A percentile compares a stretch with the other conserved stretches of the same genome.
Conservation (phyloP, 2,888 invertebrate genomes). For the Xylophagus ater region DNA sequence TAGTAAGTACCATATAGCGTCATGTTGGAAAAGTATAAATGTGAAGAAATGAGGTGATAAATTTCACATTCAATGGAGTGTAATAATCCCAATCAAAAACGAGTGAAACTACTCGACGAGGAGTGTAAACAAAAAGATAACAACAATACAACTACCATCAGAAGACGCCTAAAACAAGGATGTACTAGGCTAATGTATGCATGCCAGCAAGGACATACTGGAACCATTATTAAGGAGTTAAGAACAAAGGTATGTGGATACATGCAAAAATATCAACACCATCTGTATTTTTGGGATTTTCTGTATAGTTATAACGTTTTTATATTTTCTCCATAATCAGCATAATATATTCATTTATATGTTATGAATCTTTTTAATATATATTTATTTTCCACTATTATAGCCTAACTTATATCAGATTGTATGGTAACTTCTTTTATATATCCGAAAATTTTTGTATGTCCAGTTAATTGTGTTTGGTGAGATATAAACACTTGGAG, state of each 20-base stretch:
- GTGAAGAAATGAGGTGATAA: slow-evolving; percentile 15
- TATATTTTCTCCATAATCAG: not conserved
- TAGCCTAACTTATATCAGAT: no score
- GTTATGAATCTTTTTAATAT: no score
- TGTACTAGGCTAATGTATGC: slow-evolving; percentile 85
- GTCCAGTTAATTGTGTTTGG: no score
- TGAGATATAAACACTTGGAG: no score
- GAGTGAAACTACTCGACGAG: slow-evolving; percentile 11
- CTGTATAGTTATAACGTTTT: not conserved
- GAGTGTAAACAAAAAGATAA: slow-evolving; percentile 10
- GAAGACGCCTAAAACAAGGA: slow-evolving; percentile 46
- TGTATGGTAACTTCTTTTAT: no score
- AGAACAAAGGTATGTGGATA: slow-evolving; percentile 55
- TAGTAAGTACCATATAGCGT: no score
- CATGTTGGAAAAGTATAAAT: slow-evolving; percentile 11
- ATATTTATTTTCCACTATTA: no score
- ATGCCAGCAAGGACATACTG: slow-evolving; percentile 77
- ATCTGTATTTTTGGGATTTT: no score
- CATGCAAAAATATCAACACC: not conserved
- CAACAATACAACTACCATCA: not conserved
- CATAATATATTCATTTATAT: not conserved
- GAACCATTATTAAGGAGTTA: slow-evolving; percentile 61
- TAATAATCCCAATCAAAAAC: slow-evolving; percentile 15
- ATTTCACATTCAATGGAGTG: slow-evolving; percentile 16
- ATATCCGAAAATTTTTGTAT: no score